Evolutionary conservation across 2,113 vertebrate genomes (phyloP).

Genomic region (Actenoides hombroni): DNA sequence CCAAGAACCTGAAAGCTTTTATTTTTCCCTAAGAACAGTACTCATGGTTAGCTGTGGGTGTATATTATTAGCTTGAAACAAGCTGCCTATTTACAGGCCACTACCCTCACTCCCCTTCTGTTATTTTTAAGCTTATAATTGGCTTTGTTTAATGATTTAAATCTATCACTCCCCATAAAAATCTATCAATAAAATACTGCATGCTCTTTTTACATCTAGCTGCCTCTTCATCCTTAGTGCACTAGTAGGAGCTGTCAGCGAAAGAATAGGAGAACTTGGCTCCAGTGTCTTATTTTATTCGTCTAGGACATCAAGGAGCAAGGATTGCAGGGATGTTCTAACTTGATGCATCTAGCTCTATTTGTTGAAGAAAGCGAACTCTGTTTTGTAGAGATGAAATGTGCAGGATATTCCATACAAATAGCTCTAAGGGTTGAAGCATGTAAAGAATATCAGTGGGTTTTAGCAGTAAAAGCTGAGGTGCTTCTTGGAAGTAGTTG

Average conservation of each 20-base stretch:
- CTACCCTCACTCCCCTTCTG: background rate
- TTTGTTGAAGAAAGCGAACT: background rate
- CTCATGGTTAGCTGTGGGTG: background rate
- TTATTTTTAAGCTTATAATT: background rate
- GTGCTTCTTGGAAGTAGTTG: background rate
- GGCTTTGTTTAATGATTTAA: background rate
- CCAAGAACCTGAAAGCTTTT: background rate
- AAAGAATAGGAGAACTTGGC: background rate
- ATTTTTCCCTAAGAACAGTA: background rate
- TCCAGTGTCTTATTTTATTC: background rate
- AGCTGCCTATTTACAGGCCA: background rate
- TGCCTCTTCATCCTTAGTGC: background rate
- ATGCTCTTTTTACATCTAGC: background rate
- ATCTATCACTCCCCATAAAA: background rate
- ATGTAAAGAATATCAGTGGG: background rate
- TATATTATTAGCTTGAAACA: background rate
- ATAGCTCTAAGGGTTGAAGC: background rate
- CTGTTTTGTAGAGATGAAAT: background rate
- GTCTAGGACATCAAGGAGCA: background rate
- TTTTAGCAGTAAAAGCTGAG: background rate
- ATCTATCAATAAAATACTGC: background rate
- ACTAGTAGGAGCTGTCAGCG: background rate
- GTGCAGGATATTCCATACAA: accelerated
- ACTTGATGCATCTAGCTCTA: background rate
- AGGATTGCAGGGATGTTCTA: background rate